Conservation (phyloP, 2,113 vertebrate species). For the Hippolais icterina region DNA sequence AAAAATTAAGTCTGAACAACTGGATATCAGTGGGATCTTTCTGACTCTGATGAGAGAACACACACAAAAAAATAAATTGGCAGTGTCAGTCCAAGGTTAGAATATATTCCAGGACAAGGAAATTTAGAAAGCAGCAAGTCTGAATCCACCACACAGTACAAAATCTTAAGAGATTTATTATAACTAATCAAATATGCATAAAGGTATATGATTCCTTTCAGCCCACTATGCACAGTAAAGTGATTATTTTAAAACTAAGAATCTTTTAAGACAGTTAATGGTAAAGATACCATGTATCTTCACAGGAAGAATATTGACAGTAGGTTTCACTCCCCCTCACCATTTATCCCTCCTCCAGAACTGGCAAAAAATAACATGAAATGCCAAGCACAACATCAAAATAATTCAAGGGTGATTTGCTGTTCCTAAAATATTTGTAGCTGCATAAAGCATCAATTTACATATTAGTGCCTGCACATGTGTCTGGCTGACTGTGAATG, state of each 20-base stretch:
- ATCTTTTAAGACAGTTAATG: background rate
- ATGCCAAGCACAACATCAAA: conserved; percentile 12
- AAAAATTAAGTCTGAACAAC: background rate
- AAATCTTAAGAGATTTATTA: background rate
- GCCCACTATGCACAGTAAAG: background rate
- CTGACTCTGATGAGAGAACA: background rate
- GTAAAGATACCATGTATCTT: background rate
- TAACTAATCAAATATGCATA: background rate
- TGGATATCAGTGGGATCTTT: background rate
- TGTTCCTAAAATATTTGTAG: conserved; percentile 19
- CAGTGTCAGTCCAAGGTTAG: background rate
- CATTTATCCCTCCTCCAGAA: conserved; percentile 1
- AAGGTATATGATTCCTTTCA: background rate
- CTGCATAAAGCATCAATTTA: background rate
- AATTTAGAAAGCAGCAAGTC: background rate
- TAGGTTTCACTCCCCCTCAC: conserved; percentile 33
- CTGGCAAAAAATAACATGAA: conserved; percentile 30
- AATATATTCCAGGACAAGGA: background rate
- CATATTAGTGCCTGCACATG: background rate
- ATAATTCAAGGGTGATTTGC: conserved; percentile 21
- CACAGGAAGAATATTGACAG: conserved; percentile 30
- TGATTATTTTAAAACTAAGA: background rate
- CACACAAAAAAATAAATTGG: background rate
- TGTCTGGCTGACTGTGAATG: background rate
- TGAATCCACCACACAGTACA: background rate